phyloP scores from a whole-genome alignment of 2,113 vertebrate genomes.

The Phyllostomus discolor region DNA sequence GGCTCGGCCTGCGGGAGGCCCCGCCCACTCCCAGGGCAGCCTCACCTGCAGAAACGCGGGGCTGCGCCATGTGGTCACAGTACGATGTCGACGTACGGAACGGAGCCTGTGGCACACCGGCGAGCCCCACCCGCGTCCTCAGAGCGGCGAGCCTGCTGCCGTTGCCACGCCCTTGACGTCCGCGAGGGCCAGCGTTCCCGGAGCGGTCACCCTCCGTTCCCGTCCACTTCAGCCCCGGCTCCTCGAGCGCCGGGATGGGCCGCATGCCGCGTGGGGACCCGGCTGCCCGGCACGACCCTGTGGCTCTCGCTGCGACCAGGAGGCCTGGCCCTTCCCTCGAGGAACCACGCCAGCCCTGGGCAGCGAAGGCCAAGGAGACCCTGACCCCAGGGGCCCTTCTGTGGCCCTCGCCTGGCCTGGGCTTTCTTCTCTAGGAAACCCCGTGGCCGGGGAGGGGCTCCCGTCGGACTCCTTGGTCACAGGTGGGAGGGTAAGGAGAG shows the following conservation, averaged over 20 bases:
- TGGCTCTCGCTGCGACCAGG: neutral
- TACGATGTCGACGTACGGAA: accelerated
- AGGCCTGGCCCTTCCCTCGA: neutral
- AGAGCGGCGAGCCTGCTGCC: accelerated
- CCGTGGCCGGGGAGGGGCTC: neutral
- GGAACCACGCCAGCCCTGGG: neutral
- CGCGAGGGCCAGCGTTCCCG: accelerated
- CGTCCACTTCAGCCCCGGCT: accelerated
- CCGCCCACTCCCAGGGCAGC: neutral
- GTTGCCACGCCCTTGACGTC: accelerated
- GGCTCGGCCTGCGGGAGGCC: neutral
- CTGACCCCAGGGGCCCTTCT: accelerated
- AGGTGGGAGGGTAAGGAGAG: accelerated
- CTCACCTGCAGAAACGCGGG: neutral
- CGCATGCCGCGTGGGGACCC: neutral
- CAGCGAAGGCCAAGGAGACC: neutral
- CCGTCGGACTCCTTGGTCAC: accelerated
- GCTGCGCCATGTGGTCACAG: accelerated
- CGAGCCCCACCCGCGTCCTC: accelerated
- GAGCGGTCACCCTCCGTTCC: accelerated
- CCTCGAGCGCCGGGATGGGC: accelerated
- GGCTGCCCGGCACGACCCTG: neutral
- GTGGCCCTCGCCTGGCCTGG: accelerated
- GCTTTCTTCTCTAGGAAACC: neutral
- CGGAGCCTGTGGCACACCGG: accelerated